Base-by-base conservation (phyloP, 2,113 vertebrate genomes). In the Sciurus niger region DNA sequence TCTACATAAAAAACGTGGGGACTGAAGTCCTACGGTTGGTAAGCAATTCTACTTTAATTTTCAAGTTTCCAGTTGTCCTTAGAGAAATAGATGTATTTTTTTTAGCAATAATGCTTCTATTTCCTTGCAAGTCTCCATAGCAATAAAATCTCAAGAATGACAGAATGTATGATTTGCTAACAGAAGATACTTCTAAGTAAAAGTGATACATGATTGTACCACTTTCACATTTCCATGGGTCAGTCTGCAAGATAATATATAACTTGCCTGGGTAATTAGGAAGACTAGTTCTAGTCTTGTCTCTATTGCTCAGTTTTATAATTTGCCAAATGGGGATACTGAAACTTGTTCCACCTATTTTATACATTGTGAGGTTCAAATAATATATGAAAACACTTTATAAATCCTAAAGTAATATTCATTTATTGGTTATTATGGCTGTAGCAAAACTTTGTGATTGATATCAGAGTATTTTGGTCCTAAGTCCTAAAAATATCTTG, bases 71-170 rank as follows among this genome's bases (percentile, higher is more conserved):
- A 43, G 51, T 86, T 43, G 2, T 74, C 11, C 32, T 79, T 79
- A 88, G 46, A 84, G 17, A 9, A 87, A 77, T 18, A 74, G 12
- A 65, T 76, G 22, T 9, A 63, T 20, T 60, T 63, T 32, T 88
- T 78, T 43, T 25, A 78, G 16, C 13, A 92, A 37, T 48, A 77
- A 78, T 90, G 32, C 34, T 82, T 93, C 22, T 80, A 70, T 84
- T 94, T 96, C 70, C 40, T 92, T 85, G 10, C 8, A 95, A 84
- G 34, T 95, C 53, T 95, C 55, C 77, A 92, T 34, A 93, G 51
- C 76, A 96, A 76, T 77, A 82, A 90, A 91, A 72, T 80, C 34
- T 74, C 28, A 83, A 43, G 16, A 86, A 63, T 89, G 18, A 91
- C 1, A 89, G 55, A 93, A 73, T 84, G 77, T 48, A 30, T 74